A percentile compares a stretch with the other conserved stretches of the same genome.
Conservation (phyloP, 2,113 vertebrate genomes). For the Burhinus oedicnemus region DNA sequence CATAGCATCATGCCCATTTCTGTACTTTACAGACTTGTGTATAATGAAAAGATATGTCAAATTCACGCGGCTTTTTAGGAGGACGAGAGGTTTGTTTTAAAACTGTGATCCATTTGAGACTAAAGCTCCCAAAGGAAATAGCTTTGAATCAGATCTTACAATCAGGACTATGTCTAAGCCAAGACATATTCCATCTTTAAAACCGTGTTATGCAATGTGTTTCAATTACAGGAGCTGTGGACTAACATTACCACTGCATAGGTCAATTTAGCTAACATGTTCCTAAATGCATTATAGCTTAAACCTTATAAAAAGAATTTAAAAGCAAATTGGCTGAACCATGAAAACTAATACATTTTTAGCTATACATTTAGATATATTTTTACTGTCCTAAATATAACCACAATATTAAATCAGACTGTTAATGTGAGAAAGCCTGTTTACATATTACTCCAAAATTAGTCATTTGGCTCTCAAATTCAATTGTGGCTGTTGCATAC, state of each 20-base stretch:
- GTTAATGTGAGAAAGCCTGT: background rate
- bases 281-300: background rate
- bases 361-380: background rate
- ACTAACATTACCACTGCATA: background rate
- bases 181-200: background rate
- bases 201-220: background rate
- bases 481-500: background rate
- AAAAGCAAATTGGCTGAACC: background rate
- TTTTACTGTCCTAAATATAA: background rate
- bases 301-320: background rate
- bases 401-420: background rate
- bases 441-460: background rate
- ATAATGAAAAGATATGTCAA: background rate
- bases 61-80: rapidly evolving
- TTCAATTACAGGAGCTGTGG: background rate
- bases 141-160: background rate
- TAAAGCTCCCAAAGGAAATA: background rate
- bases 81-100: background rate
- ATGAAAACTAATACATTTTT: background rate
- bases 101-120: background rate
- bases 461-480: background rate
- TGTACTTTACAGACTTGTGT: background rate
- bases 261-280: background rate
- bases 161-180: background rate
- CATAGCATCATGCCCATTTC: background rate